Base-by-base conservation (phyloP, 2,888 invertebrate genomes). In the Hyalella azteca region DNA sequence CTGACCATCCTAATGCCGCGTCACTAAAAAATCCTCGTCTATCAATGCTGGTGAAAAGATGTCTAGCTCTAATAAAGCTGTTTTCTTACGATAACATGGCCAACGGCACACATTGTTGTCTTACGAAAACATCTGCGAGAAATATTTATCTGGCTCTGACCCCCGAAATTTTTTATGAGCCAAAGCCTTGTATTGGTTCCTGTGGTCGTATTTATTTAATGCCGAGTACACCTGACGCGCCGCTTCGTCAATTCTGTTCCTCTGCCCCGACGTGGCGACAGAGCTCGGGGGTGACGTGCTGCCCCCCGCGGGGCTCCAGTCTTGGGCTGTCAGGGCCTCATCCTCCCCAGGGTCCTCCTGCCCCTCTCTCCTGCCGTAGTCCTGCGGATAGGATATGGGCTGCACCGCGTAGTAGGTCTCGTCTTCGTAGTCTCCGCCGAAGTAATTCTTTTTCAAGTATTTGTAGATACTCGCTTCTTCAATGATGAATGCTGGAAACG, bases 391-490 rank as follows among this genome's bases (percentile, higher is more conserved):
- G 15, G 39, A 32, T 39, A 40, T 19, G 15, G 19, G n/a, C 26
- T 59, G 45, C 49, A 19, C 75, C 7, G 4, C 79, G 45, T 50
- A 54, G 54, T 48, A 49, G 19, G 22, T 49, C 9, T 39, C 77
- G 15, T 32, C 32, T 19, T 3, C 36, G 1, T 39, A 32, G 3
- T 3, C 66, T 0, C 29, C 39, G 29, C 9, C 66, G 36, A 36
- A 11, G 50, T n/a, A n/a, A n/a, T n/a, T n/a, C n/a, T n/a, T n/a
- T n/a, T n/a, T n/a, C n/a, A 79, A 22, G 40, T 49, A 32, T 50
- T 73, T 73, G 73, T 73, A n/a, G 79, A 73, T 49, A 36, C 48
- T 49, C 40, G 49, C 39, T n/a, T 48, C 40, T 48, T 50, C 49
- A 11, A 40, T 49, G 4, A 73, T n/a, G 49, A 73, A 79, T 0